Conservation (phyloP, 2,113 vertebrate species). For the Hemibagrus wyckioides region DNA sequence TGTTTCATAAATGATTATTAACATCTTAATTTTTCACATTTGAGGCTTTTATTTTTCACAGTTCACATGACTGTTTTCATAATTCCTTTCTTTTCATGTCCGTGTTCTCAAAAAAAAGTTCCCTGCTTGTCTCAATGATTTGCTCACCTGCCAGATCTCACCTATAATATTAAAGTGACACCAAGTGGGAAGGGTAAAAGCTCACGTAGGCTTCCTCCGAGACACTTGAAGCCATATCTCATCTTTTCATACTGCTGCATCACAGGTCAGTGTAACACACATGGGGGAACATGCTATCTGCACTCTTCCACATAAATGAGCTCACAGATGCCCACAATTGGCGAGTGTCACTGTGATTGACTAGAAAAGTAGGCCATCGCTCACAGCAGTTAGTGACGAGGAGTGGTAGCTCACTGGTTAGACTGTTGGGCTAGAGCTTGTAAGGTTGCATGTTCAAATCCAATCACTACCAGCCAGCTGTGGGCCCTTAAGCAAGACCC, state of each 20-base stretch:
- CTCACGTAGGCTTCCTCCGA: background rate
- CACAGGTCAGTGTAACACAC: background rate
- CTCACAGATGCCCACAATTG: background rate
- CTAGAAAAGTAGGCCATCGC: background rate
- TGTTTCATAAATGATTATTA: too few relatives aligned
- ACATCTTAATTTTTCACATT: too few relatives aligned
- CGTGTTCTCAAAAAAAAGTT: too few relatives aligned
- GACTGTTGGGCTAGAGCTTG: too few relatives aligned
- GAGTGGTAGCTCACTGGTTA: too few relatives aligned
- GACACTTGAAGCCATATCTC: background rate
- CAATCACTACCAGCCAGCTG: too few relatives aligned
- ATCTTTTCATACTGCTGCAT: background rate
- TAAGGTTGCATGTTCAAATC: too few relatives aligned
- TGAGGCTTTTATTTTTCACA: too few relatives aligned
- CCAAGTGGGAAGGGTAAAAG: background rate
- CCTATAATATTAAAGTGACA: background rate
- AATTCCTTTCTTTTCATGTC: background rate
- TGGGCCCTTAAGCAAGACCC: too few relatives aligned
- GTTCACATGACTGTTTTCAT: background rate
- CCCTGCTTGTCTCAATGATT: too few relatives aligned
- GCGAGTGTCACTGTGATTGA: background rate
- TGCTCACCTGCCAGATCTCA: background rate
- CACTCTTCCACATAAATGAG: background rate
- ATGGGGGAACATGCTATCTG: background rate
- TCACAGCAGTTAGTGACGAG: too few relatives aligned